phyloP scores from a whole-genome alignment of 2,797 vertebrate genomes.

The Bradypus variegatus region DNA sequence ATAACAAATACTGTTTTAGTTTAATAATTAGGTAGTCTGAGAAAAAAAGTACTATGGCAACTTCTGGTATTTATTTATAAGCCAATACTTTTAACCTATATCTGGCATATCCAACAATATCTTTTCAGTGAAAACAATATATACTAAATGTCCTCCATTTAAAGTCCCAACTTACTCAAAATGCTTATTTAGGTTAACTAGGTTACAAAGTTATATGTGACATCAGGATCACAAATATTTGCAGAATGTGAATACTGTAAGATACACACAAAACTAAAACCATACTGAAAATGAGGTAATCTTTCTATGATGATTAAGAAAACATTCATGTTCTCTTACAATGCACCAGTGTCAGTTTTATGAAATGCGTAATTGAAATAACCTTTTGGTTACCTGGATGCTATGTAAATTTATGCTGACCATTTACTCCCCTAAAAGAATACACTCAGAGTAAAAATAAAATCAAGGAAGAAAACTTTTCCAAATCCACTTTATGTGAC shows the following conservation, averaged over 20 bases:
- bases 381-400: constrained; percentile 2
- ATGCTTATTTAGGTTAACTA: constrained; percentile 30
- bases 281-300: constrained; percentile 46
- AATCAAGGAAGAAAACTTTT: constrained; percentile 42
- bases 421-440: constrained; percentile 29
- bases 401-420: constrained; percentile 37
- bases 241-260: constrained; percentile 40
- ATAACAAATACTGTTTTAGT: constrained; percentile 37
- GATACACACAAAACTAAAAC: constrained; percentile 33
- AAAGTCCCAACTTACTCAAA: constrained; percentile 32
- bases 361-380: constrained; percentile 22
- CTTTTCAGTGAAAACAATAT: constrained; percentile 35
- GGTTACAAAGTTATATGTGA: constrained; percentile 33
- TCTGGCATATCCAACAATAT: constrained; percentile 17
- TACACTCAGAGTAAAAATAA: constrained; percentile 28
- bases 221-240: constrained; percentile 10
- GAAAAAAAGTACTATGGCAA: constrained; percentile 19
- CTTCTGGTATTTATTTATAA: constrained; percentile 37
- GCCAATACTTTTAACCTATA: constrained; percentile 28
- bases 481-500: neutral
- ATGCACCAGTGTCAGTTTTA: constrained; percentile 3
- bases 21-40: constrained; percentile 31
- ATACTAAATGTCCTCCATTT: constrained; percentile 28
- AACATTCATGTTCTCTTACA: constrained; percentile 22
- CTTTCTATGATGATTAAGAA: constrained; percentile 32